A percentile compares a stretch with the other conserved stretches of the same genome.
These are phyloP conservation scores for Symphodus melops DNA, from an alignment of 2,113 vertebrate species.

Conservation along the genomic window DNA sequence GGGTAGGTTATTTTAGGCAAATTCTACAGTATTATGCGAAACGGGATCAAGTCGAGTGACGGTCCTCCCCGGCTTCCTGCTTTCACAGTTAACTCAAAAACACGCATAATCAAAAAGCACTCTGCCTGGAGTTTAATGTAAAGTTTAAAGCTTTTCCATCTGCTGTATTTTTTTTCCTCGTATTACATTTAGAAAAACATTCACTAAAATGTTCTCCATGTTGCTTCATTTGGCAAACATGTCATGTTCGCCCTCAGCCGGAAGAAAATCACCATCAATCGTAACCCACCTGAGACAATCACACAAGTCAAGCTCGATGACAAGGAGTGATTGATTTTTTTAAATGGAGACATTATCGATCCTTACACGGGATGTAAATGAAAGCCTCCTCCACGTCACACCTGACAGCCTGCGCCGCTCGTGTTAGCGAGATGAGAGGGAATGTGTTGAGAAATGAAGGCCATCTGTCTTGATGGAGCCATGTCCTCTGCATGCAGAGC, in stretches of 20 bases:
- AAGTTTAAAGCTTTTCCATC: too few relatives aligned
- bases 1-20: too few relatives aligned
- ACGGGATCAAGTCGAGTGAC: too few relatives aligned
- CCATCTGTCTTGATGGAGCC: conserved; percentile 74
- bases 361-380: conserved; percentile 70
- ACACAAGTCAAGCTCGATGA: conserved; percentile 38
- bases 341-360: conserved; percentile 71
- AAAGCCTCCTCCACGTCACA: conserved; percentile 60
- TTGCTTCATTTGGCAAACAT: not conserved
- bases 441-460: conserved; percentile 67
- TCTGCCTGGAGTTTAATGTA: too few relatives aligned
- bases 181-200: not conserved
- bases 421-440: conserved; percentile 75
- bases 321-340: conserved; percentile 67
- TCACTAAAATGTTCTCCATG: not conserved
- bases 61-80: too few relatives aligned
- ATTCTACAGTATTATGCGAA: too few relatives aligned
- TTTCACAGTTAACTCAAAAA: too few relatives aligned
- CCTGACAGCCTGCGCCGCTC: conserved; percentile 41
- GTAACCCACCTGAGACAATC: conserved; percentile 33
- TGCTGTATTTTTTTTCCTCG: too few relatives aligned
- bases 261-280: conserved; percentile 12
- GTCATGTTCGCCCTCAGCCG: conserved; percentile 8
- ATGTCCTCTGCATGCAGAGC: conserved; percentile 56
- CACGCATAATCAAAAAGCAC: too few relatives aligned